Evolutionary conservation across 2,113 vertebrate species (phyloP), one percentile per base, ranked within the genome.

Genomic region (Salvelinus fontinalis): DNA sequence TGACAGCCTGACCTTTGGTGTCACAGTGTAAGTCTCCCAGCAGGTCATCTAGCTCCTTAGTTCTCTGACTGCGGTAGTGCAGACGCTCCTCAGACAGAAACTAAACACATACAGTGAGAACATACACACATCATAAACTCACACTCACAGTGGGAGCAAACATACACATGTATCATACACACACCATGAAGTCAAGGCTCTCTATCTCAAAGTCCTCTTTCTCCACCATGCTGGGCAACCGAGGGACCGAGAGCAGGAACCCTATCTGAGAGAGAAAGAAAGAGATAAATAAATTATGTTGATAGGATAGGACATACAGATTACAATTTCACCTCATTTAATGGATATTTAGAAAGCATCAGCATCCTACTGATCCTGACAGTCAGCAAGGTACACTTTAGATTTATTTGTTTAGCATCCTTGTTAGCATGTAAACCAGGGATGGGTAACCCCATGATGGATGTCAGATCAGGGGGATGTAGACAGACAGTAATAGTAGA

Each of bases 21-120:
- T 98, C 97, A 74, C 94, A 96, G 88, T 97, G 95, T 77, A 99
- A 87, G 90, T 99, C 98, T 74, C 97, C 97, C 14, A 99, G 89
- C 57, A 99, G 84, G 29, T 86, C 82, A 20, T 99, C 97, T 26
- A 99, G 88, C 81, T 98, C 97, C 83, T 95, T 98, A 68, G 97
- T 99, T 80, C 93, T 94, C 69, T 92, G 84, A 62, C 95, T 99
- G 71, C 96, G 95, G 76, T 99, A 99, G 83, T 99, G 96, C 64
- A 99, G 92, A 79, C 95, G 95, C 39, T 96, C 93, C 4, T 96
- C 94, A 76, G 97, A 98, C 62, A 99, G 91, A 87, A 99, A 99
- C 96, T 97, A 80, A 62, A 62, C 14, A 20, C 49, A 24, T 1
- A 59, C 34, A 70, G 70, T 16, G 77, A 4, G 54, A 12, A 68